Evolutionary conservation across 2,113 vertebrate species (phyloP), one percentile per base, ranked within the genome.

Genomic region (Furnarius figulus): DNA sequence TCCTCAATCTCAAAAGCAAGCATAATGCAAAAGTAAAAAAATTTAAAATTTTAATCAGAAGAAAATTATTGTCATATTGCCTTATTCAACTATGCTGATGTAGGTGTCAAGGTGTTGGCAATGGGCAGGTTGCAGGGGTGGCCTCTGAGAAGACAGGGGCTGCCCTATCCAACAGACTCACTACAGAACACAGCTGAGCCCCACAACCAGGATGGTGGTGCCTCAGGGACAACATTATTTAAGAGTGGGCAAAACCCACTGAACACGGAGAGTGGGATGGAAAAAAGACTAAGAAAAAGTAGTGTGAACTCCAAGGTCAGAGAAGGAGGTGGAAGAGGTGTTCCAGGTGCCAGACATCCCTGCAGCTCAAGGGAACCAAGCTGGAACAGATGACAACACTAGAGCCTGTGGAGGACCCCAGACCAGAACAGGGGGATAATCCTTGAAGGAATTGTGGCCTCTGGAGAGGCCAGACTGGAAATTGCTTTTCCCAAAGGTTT

Each of bases 281-380:
- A 7, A 40, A 76, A 70, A 71, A 46, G 7, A 14, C 16, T 27
- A 44, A 30, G 15, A 59, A 79, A 87, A 76, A 58, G 17, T 11
- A 53, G 9, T 31, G 25, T 1, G 4, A 78, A 58, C 13, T 37
- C 18, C 20, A 20, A 49, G 12, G 31, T 90, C 59, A 74, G 24
- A 90, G 23, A 59, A 87, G 22, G 20, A 81, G 33, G 27, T 25
- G 17, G 6, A 74, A 9, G 17, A 65, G 12, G 7, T 62, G 30
- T 7, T 42, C 12, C 23, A 73, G 31, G 7, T 2, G 0, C 19
- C 30, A 61, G 9, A 58, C 47, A 1, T 2, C 31, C 17, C 4
- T 61, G 30, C 14, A 95, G 24, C 10, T 49, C n/a, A 40, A 85
- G 19, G 27, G 14, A 9, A 82, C 20, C 30, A 19, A 22, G 5